Percentiles rank a stretch among this genome's conserved stretches.
phyloP scores from a whole-genome alignment of 2,888 invertebrate genomes.

The Acleris holmiana region DNA sequence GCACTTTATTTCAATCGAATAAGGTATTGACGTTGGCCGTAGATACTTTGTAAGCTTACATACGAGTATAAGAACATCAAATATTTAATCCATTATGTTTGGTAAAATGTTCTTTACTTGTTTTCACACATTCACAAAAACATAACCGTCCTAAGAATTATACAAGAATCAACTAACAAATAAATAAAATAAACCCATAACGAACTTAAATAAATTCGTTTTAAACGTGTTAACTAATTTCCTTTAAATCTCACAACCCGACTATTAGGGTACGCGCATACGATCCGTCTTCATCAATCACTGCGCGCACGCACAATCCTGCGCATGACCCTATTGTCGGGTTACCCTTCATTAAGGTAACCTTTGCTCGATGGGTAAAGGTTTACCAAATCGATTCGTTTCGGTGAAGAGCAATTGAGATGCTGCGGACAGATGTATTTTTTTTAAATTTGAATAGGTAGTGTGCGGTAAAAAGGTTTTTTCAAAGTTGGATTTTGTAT shows the following conservation, averaged over 20 bases:
- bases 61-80: no score
- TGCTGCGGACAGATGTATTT: constrained; percentile 15
- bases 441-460: constrained; percentile 1
- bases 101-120: no score
- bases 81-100: no score
- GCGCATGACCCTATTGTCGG: constrained; percentile 44
- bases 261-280: constrained; percentile 19
- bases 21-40: no score
- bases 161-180: background rate
- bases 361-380: constrained; percentile 44
- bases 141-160: no score
- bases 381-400: constrained; percentile 48
- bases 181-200: background rate
- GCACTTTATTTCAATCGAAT: no score
- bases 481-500: background rate
- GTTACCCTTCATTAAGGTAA: constrained; percentile 51
- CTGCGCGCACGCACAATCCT: constrained; percentile 43
- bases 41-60: no score
- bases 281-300: constrained; percentile 59
- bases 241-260: constrained; percentile 6
- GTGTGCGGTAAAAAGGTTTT: background rate
- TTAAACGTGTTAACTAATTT: constrained; percentile 19
- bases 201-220: background rate
- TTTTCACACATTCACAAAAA: no score
- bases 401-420: constrained; percentile 23